These are phyloP conservation scores for Pollachius pollachius DNA, from an alignment of 2,113 vertebrate genomes.

Conservation along the genomic window DNA sequence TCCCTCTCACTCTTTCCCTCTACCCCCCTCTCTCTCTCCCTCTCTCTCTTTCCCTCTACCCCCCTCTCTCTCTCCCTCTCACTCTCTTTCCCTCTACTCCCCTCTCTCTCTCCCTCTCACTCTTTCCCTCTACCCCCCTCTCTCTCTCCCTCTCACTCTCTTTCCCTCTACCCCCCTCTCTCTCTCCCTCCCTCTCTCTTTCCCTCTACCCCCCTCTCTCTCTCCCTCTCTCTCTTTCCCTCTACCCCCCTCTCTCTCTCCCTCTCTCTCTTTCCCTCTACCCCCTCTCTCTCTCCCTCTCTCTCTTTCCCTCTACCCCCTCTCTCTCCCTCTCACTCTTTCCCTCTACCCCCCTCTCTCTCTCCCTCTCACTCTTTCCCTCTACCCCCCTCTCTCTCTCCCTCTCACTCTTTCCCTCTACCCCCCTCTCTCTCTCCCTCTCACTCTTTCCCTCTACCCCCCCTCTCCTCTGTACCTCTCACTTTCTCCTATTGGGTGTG, in stretches of 20 bases:
- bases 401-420: background rate
- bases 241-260: background rate
- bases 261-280: slow-evolving; percentile 6
- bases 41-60: no score
- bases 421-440: background rate
- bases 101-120: no score
- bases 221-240: no score
- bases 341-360: background rate
- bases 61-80: no score
- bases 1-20: no score
- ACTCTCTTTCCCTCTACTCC: no score
- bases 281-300: background rate
- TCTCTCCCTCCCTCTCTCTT: no score
- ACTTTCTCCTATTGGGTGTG: no score
- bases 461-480: background rate
- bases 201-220: background rate
- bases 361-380: background rate
- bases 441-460: background rate
- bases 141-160: no score
- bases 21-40: no score
- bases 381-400: background rate
- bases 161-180: no score
- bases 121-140: no score
- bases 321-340: background rate
- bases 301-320: background rate